Percentiles rank a stretch among this genome's conserved stretches.
Conservation (phyloP, 2,888 invertebrate species). For the Dryobota labecula region DNA sequence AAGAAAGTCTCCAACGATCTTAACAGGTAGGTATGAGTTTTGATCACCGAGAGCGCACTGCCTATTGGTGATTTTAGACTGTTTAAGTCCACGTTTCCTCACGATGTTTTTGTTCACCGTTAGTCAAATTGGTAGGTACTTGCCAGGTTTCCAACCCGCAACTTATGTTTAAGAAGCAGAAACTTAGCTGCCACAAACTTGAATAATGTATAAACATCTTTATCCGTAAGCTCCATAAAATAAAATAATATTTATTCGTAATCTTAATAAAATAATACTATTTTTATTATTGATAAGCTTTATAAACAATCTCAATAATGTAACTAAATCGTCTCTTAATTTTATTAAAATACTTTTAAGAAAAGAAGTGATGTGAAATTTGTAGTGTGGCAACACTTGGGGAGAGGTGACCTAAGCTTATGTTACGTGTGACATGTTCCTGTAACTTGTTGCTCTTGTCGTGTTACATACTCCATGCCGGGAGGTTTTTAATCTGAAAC, state of each 20-base stretch:
- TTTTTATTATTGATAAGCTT: constrained; percentile 64
- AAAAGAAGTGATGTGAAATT: constrained; percentile 9
- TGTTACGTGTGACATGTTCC: not conserved
- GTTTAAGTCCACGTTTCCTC: constrained; percentile 2
- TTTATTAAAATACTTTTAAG: constrained; percentile 29
- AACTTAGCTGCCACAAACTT: constrained; percentile 1
- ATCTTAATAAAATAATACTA: constrained; percentile 63
- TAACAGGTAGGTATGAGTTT: constrained; percentile 9
- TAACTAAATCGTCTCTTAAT: constrained; percentile 43
- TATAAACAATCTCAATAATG: constrained; percentile 56
- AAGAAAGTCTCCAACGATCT: not conserved
- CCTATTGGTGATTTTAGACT: not conserved
- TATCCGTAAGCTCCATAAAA: constrained; percentile 20
- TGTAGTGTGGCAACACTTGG: constrained; percentile 48
- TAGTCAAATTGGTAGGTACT: not conserved
- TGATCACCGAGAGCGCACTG: not conserved
- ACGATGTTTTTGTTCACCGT: constrained; percentile 9
- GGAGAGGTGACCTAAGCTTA: not conserved
- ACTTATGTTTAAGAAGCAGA: not conserved
- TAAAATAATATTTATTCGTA: constrained; percentile 25
- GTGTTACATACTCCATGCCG: not conserved
- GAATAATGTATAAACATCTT: constrained; percentile 13
- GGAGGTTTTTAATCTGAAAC: not conserved
- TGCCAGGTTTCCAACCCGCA: not conserved
- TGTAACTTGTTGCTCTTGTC: constrained; percentile 2